phyloP scores from a whole-genome alignment of 2,113 vertebrate genomes.

The Chaetorhynchus papuensis region DNA sequence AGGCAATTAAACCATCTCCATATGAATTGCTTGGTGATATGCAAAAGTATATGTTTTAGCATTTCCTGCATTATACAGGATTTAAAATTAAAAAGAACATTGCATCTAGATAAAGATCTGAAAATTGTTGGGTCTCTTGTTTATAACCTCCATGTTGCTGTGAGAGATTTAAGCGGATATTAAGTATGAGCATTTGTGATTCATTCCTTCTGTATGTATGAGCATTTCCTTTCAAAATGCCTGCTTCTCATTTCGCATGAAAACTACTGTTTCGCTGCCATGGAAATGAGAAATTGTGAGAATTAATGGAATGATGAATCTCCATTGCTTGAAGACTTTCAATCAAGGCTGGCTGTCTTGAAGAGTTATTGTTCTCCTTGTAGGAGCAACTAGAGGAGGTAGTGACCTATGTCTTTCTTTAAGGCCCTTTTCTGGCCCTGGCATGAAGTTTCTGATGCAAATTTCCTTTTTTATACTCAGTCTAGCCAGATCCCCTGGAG shows the following conservation, averaged over 20 bases:
- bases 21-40: constrained; percentile 9
- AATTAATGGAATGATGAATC: constrained; percentile 45
- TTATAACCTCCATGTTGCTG: not conserved
- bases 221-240: not conserved
- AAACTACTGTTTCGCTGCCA: constrained; percentile 18
- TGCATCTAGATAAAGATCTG: constrained; percentile 12
- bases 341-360: constrained; percentile 6
- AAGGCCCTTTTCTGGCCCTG: not conserved
- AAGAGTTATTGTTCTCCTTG: not conserved
- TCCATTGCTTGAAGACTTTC: constrained; percentile 28
- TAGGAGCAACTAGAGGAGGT: not conserved
- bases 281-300: constrained; percentile 36
- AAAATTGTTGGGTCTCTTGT: constrained; percentile 12
- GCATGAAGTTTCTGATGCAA: not conserved
- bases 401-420: not conserved
- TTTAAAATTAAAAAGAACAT: constrained; percentile 9
- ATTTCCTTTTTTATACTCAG: not conserved
- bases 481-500: not conserved
- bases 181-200: constrained; percentile 9
- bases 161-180: not conserved
- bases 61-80: not conserved
- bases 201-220: constrained; percentile 9
- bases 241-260: constrained; percentile 7
- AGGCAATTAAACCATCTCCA: constrained; percentile 19
- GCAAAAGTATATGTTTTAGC: not conserved